A percentile compares a stretch with the other conserved stretches of the same genome.
Evolutionary conservation across 2,797 vertebrate species (phyloP).

Genomic region (Chloroceryle inda): DNA sequence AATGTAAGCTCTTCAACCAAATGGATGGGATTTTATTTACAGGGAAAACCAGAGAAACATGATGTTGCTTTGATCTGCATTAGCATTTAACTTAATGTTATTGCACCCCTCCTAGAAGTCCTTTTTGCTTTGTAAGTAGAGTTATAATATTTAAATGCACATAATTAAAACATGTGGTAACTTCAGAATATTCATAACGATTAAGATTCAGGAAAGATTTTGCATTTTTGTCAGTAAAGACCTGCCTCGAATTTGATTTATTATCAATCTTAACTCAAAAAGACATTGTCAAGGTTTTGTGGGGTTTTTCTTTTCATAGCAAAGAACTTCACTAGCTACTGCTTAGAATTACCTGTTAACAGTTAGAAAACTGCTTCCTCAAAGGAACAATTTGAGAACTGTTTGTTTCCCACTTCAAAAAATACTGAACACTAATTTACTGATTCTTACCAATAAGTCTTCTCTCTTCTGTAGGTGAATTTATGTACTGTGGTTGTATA

Average conservation of each 20-base stretch:
- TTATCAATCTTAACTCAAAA: conserved; percentile 55
- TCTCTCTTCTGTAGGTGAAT: conserved; percentile 23
- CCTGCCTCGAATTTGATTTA: conserved; percentile 19
- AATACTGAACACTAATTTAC: background rate
- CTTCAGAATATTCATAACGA: conserved; percentile 57
- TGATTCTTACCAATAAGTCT: background rate
- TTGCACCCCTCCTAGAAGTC: conserved; percentile 55
- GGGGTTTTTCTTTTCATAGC: background rate
- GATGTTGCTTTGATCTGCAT: conserved; percentile 16
- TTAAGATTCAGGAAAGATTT: conserved; percentile 52
- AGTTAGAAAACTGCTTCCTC: conserved; percentile 25
- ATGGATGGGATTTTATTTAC: conserved; percentile 45
- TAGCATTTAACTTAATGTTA: conserved; percentile 67
- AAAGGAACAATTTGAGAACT: conserved; percentile 9
- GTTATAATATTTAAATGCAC: conserved; percentile 42
- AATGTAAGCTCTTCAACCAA: conserved; percentile 52
- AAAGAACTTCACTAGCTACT: conserved; percentile 19
- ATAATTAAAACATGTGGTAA: conserved; percentile 54
- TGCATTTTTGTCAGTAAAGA: conserved; percentile 59
- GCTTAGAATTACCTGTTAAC: conserved; percentile 19
- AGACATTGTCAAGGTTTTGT: conserved; percentile 75
- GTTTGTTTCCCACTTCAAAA: background rate
- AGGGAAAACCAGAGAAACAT: conserved; percentile 62
- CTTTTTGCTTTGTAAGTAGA: conserved; percentile 56
- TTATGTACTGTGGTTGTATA: conserved; percentile 35